Base-by-base conservation (phyloP, 1,140 invertebrate genomes). In the Cydia splendana region DNA sequence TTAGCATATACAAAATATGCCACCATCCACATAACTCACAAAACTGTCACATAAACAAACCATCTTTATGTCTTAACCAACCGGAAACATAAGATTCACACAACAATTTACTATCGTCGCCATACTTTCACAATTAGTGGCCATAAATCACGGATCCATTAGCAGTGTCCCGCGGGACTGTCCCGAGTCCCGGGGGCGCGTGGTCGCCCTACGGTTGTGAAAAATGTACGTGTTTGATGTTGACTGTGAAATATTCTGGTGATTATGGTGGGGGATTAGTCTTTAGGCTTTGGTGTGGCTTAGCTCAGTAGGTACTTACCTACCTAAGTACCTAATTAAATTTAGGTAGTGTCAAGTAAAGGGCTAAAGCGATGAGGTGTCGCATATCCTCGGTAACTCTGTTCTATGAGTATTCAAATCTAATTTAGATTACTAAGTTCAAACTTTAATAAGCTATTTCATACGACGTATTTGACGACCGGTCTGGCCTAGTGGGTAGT, bases 61-160 rank as follows among this genome's bases (percentile, higher is more conserved):
- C 18, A 62, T 62, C 57, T 62, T 62, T 62, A 24, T 24, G 57
- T 62, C 20, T 62, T 2, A 20, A 62, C 20, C 18, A 62, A 24
- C 57, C 57, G 57, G 18, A 87, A 88, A 87, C 84, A 78, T 78
- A 82, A 84, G 75, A 74, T 78, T 79, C 74, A 45, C 75, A 65
- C 65, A 12, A 57, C 53, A 62, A 62, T 62, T 24, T 62, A 62
- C 30, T 38, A 71, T 38, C 67, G 30, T 13, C 65, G 34, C 67
- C 67, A 71, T 42, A 71, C 67, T 71, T 42, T 71, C 6, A 71
- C 67, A 71, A 71, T 71, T 71, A 71, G 67, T 71, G 34, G 7
- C 67, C 15, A 71, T 71, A 71, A 71, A 71, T 71, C 67, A 71
- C 4, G 38, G 6, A 42, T 34, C 38, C 67, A 71, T 71, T 71